phyloP scores from a whole-genome alignment of 1,140 invertebrate species.

The Akabosia matsudoensis region DNA sequence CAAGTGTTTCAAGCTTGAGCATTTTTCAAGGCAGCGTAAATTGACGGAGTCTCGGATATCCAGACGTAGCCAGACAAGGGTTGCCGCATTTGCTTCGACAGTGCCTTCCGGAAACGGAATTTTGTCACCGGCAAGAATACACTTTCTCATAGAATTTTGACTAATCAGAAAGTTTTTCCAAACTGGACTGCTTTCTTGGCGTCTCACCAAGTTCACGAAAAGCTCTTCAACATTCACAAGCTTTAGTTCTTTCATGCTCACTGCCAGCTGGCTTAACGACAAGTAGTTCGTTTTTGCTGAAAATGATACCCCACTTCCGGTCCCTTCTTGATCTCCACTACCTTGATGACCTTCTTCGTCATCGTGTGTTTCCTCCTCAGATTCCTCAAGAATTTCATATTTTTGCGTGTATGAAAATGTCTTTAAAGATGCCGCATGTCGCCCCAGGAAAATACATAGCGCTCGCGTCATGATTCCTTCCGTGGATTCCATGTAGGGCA shows the following conservation, averaged over 20 bases:
- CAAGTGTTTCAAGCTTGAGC: background rate
- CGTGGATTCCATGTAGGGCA: background rate
- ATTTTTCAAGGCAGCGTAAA: background rate
- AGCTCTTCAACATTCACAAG: slow-evolving; percentile 16
- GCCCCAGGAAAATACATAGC: background rate
- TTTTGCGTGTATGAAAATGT: background rate
- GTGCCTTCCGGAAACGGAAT: slow-evolving; percentile 16
- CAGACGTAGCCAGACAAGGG: background rate
- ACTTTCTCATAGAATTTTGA: slow-evolving; percentile 7
- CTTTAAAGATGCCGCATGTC: background rate
- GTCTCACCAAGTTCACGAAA: background rate
- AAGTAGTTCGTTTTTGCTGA: background rate
- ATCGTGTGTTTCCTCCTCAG: background rate
- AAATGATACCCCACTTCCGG: background rate
- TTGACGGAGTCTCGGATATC: background rate
- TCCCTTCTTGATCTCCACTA: background rate
- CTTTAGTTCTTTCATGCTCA: slow-evolving; percentile 8
- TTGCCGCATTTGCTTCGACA: slow-evolving; percentile 9
- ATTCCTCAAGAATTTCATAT: background rate
- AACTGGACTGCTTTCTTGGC: slow-evolving; percentile 24
- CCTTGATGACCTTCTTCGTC: background rate
- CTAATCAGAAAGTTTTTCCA: slow-evolving; percentile 30
- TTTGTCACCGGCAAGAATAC: slow-evolving; percentile 23
- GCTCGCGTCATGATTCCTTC: background rate
- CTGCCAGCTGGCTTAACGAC: background rate